Percentiles rank a stretch among this genome's conserved stretches.
Conservation (phyloP, 2,888 invertebrate genomes). For the Spicauda simplicius region DNA sequence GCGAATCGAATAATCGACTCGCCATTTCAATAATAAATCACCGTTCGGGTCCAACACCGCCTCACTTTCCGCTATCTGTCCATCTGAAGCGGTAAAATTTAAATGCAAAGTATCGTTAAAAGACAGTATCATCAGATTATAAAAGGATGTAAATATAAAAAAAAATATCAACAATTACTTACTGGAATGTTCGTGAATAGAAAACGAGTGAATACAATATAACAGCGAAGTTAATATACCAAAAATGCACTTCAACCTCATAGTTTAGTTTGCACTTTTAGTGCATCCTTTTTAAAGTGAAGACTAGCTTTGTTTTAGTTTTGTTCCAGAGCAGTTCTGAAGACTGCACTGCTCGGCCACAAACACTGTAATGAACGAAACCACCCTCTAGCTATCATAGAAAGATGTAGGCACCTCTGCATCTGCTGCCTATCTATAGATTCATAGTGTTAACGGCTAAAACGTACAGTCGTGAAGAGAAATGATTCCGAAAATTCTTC, state of each 20-base stretch:
- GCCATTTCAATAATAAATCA: slow-evolving; percentile 70
- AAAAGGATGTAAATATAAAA: not conserved
- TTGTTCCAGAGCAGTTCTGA: slow-evolving; percentile 39
- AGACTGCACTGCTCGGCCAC: slow-evolving; percentile 32
- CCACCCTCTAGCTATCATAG: not conserved
- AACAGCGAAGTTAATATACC: slow-evolving; percentile 57
- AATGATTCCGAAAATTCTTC: not conserved
- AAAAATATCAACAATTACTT: slow-evolving; percentile 40
- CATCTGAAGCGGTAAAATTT: slow-evolving; percentile 45
- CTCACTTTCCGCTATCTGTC: slow-evolving; percentile 65
- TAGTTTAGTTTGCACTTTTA: slow-evolving; percentile 36
- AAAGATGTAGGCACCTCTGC: slow-evolving; percentile 4
- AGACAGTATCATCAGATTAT: not conserved
- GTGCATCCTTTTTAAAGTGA: slow-evolving; percentile 12
- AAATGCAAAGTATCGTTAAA: not conserved
- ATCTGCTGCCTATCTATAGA: slow-evolving; percentile 11
- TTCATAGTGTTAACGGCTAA: slow-evolving; percentile 10
- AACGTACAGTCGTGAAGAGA: slow-evolving; percentile 24
- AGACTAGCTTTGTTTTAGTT: not conserved
- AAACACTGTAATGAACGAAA: slow-evolving; percentile 11
- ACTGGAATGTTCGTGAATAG: slow-evolving; percentile 56
- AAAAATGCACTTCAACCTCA: slow-evolving; percentile 56
- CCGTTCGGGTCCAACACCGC: slow-evolving; percentile 74
- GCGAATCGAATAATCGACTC: slow-evolving; percentile 62
- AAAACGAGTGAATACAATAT: slow-evolving; percentile 58